Evolutionary conservation across 2,888 invertebrate species (phyloP).

Genomic region (Melanargia galathea): DNA sequence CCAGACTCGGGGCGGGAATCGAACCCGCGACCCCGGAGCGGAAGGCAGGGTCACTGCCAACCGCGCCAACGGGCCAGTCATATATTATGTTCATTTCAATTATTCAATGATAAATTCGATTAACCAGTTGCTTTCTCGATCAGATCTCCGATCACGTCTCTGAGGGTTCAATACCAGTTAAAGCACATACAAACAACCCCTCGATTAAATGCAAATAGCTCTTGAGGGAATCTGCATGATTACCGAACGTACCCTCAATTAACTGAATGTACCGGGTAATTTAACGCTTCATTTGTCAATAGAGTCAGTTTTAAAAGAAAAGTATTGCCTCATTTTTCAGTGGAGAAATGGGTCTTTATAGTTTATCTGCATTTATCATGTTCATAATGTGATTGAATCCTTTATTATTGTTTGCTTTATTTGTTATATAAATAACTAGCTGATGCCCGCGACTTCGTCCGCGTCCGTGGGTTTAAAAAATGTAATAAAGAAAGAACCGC

Average conservation of each 20-base stretch:
- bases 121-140: background rate
- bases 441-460: too few species aligned
- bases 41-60: too few species aligned
- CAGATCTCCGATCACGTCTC: conserved; percentile 14
- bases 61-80: too few species aligned
- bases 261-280: conserved; percentile 4
- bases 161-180: conserved; percentile 21
- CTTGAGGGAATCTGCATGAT: conserved; percentile 26
- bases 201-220: conserved; percentile 37
- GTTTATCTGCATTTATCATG: too few species aligned
- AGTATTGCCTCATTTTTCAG: background rate
- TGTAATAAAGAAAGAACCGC: too few species aligned
- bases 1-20: too few species aligned
- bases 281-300: background rate
- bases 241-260: conserved; percentile 24
- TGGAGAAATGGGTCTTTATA: background rate
- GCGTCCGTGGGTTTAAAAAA: too few species aligned
- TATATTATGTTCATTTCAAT: too few species aligned
- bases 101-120: background rate
- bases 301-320: background rate
- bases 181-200: conserved; percentile 35
- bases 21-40: too few species aligned
- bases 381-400: too few species aligned
- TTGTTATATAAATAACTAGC: too few species aligned
- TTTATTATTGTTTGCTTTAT: too few species aligned